phyloP scores from a whole-genome alignment of 2,797 vertebrate species.

The Gadopsis bispinosus region DNA sequence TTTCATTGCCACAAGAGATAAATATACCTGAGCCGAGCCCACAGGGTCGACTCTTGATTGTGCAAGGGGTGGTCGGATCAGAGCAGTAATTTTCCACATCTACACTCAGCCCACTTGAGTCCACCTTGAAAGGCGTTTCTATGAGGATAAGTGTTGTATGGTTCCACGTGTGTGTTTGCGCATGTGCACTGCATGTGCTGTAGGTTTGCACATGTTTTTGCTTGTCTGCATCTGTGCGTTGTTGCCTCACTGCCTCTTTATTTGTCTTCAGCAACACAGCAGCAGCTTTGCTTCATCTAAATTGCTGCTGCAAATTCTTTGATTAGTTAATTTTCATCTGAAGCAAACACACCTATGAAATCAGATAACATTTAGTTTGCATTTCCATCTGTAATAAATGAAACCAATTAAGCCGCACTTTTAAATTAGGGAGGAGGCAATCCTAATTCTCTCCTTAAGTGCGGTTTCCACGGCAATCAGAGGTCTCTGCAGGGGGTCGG shows the following conservation, averaged over 20 bases:
- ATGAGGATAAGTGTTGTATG: conserved; percentile 39
- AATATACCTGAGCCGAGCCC: conserved; percentile 81
- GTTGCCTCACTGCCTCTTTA: neutral
- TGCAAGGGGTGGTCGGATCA: conserved; percentile 75
- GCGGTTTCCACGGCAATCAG: conserved; percentile 87
- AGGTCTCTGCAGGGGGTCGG: conserved; percentile 81
- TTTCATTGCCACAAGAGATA: conserved; percentile 77
- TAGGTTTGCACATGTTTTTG: conserved; percentile 19
- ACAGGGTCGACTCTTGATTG: conserved; percentile 80
- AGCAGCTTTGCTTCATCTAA: conserved; percentile 31
- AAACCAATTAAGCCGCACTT: conserved; percentile 84
- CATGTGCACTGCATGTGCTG: conserved; percentile 15
- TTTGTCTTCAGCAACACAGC: conserved; percentile 20
- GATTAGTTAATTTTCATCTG: conserved; percentile 59
- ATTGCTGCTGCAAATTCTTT: conserved; percentile 34
- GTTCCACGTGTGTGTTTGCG: conserved; percentile 22
- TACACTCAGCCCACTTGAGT: conserved; percentile 64
- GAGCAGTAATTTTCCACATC: conserved; percentile 86
- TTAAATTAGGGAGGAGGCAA: conserved; percentile 84
- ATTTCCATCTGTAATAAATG: conserved; percentile 82
- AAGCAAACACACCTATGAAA: conserved; percentile 76
- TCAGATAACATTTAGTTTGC: conserved; percentile 74
- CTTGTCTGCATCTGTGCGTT: conserved; percentile 27
- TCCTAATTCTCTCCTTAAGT: conserved; percentile 86
- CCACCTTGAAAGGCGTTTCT: conserved; percentile 68